These are phyloP conservation scores for Aphelenchoides besseyi DNA, from an alignment of 1,140 invertebrate species.

Conservation along the genomic window DNA sequence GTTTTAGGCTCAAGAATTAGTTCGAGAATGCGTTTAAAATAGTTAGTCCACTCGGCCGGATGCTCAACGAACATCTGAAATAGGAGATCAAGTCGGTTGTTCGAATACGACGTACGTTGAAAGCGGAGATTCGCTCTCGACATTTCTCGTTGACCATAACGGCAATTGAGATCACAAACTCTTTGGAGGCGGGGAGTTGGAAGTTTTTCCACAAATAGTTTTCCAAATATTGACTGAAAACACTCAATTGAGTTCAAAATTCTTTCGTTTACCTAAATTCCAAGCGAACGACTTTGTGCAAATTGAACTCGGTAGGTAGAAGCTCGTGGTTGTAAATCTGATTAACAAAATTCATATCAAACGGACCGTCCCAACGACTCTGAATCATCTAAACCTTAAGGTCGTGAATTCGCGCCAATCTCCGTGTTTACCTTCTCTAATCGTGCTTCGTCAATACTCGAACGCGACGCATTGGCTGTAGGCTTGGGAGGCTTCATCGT, in stretches of 20 bases:
- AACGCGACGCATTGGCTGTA: no score
- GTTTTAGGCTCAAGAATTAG: conserved; percentile 67
- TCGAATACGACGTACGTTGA: conserved; percentile 71
- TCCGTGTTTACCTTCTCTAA: no score
- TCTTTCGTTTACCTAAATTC: conserved; percentile 73
- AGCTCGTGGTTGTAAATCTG: conserved; percentile 18
- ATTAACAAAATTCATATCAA: conserved; percentile 2
- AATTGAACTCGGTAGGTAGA: conserved; percentile 3
- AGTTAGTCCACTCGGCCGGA: conserved; percentile 77
- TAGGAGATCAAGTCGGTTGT: conserved; percentile 28
- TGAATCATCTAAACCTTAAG: not conserved
- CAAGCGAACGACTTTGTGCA: conserved; percentile 68
- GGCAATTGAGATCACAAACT: conserved; percentile 88
- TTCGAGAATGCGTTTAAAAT: conserved; percentile 80
- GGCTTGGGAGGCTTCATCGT: no score
- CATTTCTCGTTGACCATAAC: conserved; percentile 98
- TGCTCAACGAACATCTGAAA: conserved; percentile 75
- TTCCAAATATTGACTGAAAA: conserved; percentile 82
- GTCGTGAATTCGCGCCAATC: no score
- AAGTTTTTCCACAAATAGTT: conserved; percentile 97
- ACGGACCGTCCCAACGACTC: not conserved
- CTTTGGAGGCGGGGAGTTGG: conserved; percentile 68
- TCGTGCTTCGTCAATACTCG: no score
- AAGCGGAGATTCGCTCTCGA: conserved; percentile 88
- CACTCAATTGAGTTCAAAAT: conserved; percentile 16